Base-by-base conservation (phyloP, 2,797 vertebrate species). In the Syncerus caffer region DNA sequence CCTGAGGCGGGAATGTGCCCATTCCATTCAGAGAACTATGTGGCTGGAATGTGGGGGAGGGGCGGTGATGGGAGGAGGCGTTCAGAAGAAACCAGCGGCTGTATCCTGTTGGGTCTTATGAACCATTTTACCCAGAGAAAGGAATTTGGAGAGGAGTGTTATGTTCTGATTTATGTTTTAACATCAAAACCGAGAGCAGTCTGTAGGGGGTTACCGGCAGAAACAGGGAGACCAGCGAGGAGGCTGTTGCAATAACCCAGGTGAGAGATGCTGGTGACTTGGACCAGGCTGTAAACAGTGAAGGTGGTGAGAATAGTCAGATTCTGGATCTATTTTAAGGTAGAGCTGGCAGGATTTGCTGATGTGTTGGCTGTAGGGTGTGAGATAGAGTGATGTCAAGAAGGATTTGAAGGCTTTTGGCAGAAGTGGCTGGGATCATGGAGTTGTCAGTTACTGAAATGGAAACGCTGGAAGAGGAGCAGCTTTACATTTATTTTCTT, bases 291-390 rank as follows among this genome's bases (percentile, higher is more conserved):
- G 86, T 38, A 79, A 60, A 67, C 82, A 31, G 9, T 1, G 55
- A 79, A 71, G n/a, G 78, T 31, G 82, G 82, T 3, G 87, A 42
- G 87, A 71, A 7, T 2, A 94, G 82, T 60, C 92, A 53, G 96
- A 7, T 79, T 78, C 71, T 11, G 79, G 51, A 10, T 95, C 96
- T 97, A 58, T 95, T 96, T 76, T 97, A 92, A 94, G 94, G 83
- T 3, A 4, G 71, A 51, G 89, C 83, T 71, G 88, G 93, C 29
- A 0, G 86, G 79, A 45, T 76, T 89, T 25, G 83, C 82, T 89
- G 88, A 67, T 19, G 64, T 97, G n/a, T 79, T 19, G 64, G 85
- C 85, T 79, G 67, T 34, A 42, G 57, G 55, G 83, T 51, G 90
- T 89, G 93, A 89, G 96, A 82, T 34, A 82, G 82, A 29, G 60